Evolutionary conservation across 2,888 invertebrate genomes (phyloP), one percentile per base, ranked within the genome.

Genomic region (Archips crataeganus): DNA sequence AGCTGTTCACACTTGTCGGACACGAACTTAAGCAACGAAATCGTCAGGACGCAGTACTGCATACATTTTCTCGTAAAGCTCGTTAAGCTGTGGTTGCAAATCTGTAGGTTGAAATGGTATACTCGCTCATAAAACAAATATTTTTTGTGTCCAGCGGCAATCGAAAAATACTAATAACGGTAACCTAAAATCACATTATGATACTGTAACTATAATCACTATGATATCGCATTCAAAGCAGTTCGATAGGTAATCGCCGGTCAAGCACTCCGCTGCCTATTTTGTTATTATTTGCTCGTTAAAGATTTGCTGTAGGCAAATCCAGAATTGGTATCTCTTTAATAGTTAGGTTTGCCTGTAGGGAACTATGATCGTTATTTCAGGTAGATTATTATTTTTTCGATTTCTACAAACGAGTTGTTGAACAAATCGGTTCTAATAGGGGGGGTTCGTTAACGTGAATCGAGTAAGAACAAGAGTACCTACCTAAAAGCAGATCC

Each of bases 251-350:
- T 73, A 73, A 73, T 65, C 15, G 60, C 54, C 42, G 70, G 64
- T 60, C 65, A 59, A 51, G n/a, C 15, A 63, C 49, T 62, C 9
- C 10, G 36, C 60, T 13, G 63, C 60, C 60, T 71, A 70, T 75
- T 66, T 75, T 57, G 71, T 74, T 74, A 77, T 77, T 77, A 77
- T 77, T 74, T 77, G 32, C 75, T 77, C 76, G 76, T 77, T 77
- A 77, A 62, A 71, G 64, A 65, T 68, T 71, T 54, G 71, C 74
- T 69, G 57, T 51, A 63, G 69, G 75, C 74, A 32, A 64, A 57
- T 70, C 74, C 70, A 70, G 70, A 67, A 66, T 62, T 49, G 23
- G 57, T 66, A 49, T 70, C 15, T 39, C 10, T 49, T 71, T 39
- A 39, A 39, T 60, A 59, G 60, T 60, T 51, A 61, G 42, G 65